Evolutionary conservation across 2,113 vertebrate species (phyloP), one percentile per base, ranked within the genome.

Genomic region (Vulpes lagopus): DNA sequence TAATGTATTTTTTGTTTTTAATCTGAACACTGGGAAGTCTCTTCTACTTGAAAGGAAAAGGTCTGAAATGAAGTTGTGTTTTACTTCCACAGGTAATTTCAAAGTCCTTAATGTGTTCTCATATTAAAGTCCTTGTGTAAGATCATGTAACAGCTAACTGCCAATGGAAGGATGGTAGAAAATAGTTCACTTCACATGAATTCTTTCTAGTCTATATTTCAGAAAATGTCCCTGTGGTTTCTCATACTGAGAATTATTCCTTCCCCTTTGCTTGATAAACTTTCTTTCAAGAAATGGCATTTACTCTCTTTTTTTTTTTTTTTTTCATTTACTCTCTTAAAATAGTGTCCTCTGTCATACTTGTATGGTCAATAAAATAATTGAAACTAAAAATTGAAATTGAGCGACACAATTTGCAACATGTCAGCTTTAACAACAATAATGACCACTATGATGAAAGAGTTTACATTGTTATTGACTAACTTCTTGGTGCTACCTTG

Each of bases 61-160:
- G 60, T 69, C 43, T 94, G 82, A 95, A 93, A 81, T 73, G 49
- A 97, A 96, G 80, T 97, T 97, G 92, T 96, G 38, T 95, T 97
- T 95, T 19, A 22, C 51, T 64, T 91, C 8, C 30, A 97, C 79
- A 86, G 22, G 15, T 6, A 19, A 96, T 82, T 64, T 51, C 60
- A 90, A 92, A 95, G 23, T 60, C 4, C 22, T 97, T 96, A 91
- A 87, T 85, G 74, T 11, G 62, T 64, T 88, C 8, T 23, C 51
- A 35, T 71, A 51, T 85, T 79, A 35, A 90, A 90, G 38, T 55
- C 64, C 60, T 94, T 92, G 96, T 69, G 90, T 95, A 88, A 60
- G 49, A 82, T 23, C 5, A 84, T 60, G 20, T 71, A 94, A 89
- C 16, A 93, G 76, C 53, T 67, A 85, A 85, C 12, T 91, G 73